These are phyloP conservation scores for Rhea pennata DNA, from an alignment of 2,113 vertebrate species.

Conservation along the genomic window DNA sequence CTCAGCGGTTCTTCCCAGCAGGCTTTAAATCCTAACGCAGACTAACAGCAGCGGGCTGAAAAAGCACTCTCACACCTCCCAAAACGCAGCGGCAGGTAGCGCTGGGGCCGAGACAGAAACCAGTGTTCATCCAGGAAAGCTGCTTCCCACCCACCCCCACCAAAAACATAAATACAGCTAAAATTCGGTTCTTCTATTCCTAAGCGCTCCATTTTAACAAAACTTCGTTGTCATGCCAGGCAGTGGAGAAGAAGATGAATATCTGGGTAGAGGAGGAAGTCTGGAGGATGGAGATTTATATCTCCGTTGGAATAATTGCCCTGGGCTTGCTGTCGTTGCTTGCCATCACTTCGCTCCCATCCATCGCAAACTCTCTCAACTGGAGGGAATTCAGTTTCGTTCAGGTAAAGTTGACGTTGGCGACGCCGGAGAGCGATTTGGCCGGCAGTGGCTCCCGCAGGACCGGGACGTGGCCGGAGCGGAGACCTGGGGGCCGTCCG, in stretches of 20 bases:
- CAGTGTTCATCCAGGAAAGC: neutral
- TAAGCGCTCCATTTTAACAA: neutral
- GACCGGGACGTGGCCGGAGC: neutral
- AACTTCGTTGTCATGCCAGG: constrained; percentile 75
- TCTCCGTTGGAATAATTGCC: constrained; percentile 92
- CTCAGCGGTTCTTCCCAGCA: constrained; percentile 23
- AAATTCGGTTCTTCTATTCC: constrained; percentile 1
- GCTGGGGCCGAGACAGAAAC: neutral
- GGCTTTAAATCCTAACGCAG: neutral
- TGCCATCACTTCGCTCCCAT: constrained; percentile 92
- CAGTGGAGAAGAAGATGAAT: constrained; percentile 76
- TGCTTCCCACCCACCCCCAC: neutral
- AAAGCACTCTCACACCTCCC: neutral
- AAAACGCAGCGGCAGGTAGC: neutral
- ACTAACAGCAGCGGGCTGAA: neutral
- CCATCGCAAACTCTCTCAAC: constrained; percentile 89
- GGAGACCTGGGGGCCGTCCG: neutral
- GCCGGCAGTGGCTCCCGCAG: neutral
- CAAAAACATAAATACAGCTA: neutral
- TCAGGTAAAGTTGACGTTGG: constrained; percentile 81
- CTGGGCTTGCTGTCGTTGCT: constrained; percentile 90
- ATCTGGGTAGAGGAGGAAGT: constrained; percentile 89
- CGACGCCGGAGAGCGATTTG: neutral
- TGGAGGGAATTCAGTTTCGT: constrained; percentile 97
- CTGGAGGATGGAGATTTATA: constrained; percentile 96